A percentile compares a stretch with the other conserved stretches of the same genome.
Evolutionary conservation across 1,140 invertebrate species (phyloP).

Genomic region (Neomicropteryx cornuta): DNA sequence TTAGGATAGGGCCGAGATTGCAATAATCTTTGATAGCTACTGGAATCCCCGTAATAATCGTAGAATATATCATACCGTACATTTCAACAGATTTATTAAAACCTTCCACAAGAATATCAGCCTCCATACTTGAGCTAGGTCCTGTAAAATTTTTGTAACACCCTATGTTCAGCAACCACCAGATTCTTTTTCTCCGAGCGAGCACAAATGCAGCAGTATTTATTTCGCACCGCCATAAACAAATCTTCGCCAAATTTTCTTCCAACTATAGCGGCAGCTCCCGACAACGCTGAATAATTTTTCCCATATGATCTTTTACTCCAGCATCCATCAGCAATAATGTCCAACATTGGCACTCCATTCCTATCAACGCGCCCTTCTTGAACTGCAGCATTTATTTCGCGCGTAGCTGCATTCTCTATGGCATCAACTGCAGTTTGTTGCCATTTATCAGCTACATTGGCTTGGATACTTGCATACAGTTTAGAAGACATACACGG

Average conservation of each 20-base stretch:
- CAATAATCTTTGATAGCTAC: constrained; percentile 15
- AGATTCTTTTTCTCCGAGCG: constrained; percentile 6
- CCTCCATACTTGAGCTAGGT: constrained; percentile 31
- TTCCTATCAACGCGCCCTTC: constrained; percentile 13
- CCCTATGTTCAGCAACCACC: constrained; percentile 11
- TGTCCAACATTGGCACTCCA: constrained; percentile 17
- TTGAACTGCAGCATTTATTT: constrained; percentile 17
- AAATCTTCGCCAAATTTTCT: constrained; percentile 14
- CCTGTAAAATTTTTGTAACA: constrained; percentile 21
- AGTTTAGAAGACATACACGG: constrained; percentile 15
- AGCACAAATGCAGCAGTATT: constrained; percentile 20
- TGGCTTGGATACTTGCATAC: constrained; percentile 12
- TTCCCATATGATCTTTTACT: constrained; percentile 19
- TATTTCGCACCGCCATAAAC: constrained; percentile 20
- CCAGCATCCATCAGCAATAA: constrained; percentile 20
- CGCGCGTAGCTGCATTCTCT: constrained; percentile 19
- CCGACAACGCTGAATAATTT: constrained; percentile 20
- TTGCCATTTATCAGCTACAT: constrained; percentile 9
- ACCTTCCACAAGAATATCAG: constrained; percentile 27
- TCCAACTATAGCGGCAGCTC: constrained; percentile 19
- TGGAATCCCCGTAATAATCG: constrained; percentile 23
- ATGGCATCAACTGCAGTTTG: constrained; percentile 17
- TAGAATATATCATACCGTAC: constrained; percentile 19
- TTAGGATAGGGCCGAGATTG: constrained; percentile 10
- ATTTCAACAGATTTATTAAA: constrained; percentile 20